Base-by-base conservation (phyloP, 2,797 vertebrate species). In the Selene dorsalis region DNA sequence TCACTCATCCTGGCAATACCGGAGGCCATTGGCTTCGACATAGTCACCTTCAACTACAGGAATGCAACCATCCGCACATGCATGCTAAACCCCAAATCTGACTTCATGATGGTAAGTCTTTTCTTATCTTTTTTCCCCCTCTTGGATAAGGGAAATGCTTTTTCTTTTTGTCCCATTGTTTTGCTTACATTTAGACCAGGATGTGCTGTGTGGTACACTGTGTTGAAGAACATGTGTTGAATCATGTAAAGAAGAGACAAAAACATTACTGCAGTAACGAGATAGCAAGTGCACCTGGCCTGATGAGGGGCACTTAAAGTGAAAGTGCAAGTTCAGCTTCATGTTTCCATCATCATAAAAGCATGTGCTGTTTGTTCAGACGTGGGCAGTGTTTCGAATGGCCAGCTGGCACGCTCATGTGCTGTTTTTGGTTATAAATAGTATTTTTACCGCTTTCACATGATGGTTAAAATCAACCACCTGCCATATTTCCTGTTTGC, bases 1-100 rank as follows among this genome's bases (percentile, higher is more conserved):
- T 98, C 98, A 4, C 93, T 98, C 73, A 68, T 97, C 67, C 87
- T 99, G 91, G 98, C 98, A n/a, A 92, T 98, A 67, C 98, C 98
- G 0, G 98, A 99, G 89, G 97, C 98, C 0, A 87, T 99, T 0
- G 95, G 93, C 48, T 99, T 98, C 22, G 92, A 96, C 86, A 95
- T 97, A 11, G 72, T 96, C 75, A 39, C 38, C 26, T 96, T 96
- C 85, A 84, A 22, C 30, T 97, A 96, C 91, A 89, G 38, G 32
- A 96, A 96, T 65, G 58, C 83, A 43, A 86, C 86, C 45, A 59
- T 93, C 0, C 91, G 50, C 60, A 96, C 96, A 61, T 99, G 98
- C 73, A 98, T 99, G 96, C 95, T 99, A 17, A 79, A 92, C 1
- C 93, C 95, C 59, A 89, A 91, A 2, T 88, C 79, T 0, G 4